Evolutionary conservation across 2,797 vertebrate genomes (phyloP).

Genomic region (Sparus aurata): DNA sequence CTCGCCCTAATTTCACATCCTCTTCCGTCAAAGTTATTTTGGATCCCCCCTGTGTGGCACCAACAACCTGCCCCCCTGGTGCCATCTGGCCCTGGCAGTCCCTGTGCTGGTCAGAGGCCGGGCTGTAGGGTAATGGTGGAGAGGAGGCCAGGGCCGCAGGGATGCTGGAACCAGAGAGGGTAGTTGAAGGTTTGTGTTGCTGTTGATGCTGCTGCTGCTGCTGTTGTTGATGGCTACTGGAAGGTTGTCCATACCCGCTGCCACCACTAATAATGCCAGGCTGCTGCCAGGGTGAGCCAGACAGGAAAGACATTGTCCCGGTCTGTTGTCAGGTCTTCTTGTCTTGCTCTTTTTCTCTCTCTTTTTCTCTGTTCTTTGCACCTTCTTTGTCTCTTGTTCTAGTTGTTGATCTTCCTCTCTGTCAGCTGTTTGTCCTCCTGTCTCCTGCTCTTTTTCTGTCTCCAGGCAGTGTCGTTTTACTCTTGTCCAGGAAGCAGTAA

Average conservation of each 20-base stretch:
- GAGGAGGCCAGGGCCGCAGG: conserved; percentile 58
- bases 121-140: conserved; percentile 48
- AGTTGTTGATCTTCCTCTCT: conserved; percentile 14
- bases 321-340: conserved; percentile 45
- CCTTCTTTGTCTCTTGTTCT: conserved; percentile 17
- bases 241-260: conserved; percentile 68
- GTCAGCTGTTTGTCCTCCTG: conserved; percentile 28
- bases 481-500: conserved; percentile 60
- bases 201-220: conserved; percentile 63
- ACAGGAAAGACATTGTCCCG: conserved; percentile 88
- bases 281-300: conserved; percentile 81
- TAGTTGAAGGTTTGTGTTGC: conserved; percentile 76
- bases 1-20: conserved; percentile 56
- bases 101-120: conserved; percentile 50
- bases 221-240: conserved; percentile 76
- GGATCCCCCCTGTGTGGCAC: conserved; percentile 37
- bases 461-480: conserved; percentile 43
- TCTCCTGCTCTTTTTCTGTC: conserved; percentile 28
- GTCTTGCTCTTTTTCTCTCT: conserved; percentile 32
- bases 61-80: conserved; percentile 31
- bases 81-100: conserved; percentile 71
- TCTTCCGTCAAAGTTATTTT: conserved; percentile 66
- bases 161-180: conserved; percentile 56
- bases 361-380: conserved; percentile 21
- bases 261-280: conserved; percentile 66